Evolutionary conservation across 2,888 invertebrate genomes (phyloP), one percentile per base, ranked within the genome.

Genomic region (Hesperia comma): DNA sequence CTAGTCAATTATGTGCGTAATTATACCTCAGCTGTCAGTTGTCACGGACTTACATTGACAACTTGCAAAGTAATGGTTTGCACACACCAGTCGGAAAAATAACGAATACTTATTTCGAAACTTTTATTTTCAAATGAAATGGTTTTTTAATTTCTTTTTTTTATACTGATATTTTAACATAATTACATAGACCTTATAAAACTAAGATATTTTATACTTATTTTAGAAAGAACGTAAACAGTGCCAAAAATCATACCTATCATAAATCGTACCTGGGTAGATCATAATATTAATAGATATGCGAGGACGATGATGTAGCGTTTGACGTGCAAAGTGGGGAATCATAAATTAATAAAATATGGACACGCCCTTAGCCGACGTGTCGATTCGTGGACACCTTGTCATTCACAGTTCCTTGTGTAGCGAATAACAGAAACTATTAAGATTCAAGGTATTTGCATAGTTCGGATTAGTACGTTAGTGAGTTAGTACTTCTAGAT

Each of bases 371-470:
- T 56, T 68, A 69, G 61, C 64, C 19, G 68, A 70, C 60, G 66
- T 68, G 70, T 71, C 70, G 70, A 73, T 69, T 71, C 63, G 63
- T 70, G 69, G 70, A 69, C 67, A 64, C 57, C 57, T 51, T 64
- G 53, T 64, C 64, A 53, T 57, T 58, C 58, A 40, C 40, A 67
- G 63, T 72, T 71, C 69, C 69, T 72, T 61, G 49, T 66, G 54
- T 26, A 57, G 21, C 14, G 12, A 56, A 37, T 63, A 56, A 55
- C 55, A 33, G 17, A 61, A 56, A 49, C 63, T 15, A 33, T 63
- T 56, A 63, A 37, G n/a, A 56, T 46, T 63, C 55, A 63, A 63
- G 56, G 63, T 46, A 55, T 56, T 63, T 54, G 62, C 54, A 33
- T 32, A 14, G n/a, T 21, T 12, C 21, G 7, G n/a, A 40, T 17